Conservation (phyloP, 1,140 invertebrate species). For the Ericerus pela region DNA sequence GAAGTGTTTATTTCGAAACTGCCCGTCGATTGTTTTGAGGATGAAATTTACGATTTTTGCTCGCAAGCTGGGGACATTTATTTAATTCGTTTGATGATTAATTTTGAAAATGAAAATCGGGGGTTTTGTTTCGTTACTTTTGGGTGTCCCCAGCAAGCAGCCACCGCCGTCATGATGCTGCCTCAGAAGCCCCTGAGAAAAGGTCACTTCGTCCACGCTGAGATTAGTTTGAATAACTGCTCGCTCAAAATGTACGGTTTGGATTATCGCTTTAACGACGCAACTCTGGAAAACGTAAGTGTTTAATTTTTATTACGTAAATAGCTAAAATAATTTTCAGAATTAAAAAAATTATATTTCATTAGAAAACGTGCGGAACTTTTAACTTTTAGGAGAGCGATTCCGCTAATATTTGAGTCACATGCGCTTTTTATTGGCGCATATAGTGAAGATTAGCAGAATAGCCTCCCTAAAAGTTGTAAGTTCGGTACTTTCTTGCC, state of each 20-base stretch:
- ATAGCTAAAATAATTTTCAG: too few relatives aligned
- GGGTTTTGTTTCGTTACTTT: constrained; percentile 8
- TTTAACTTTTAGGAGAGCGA: too few relatives aligned
- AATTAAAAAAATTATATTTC: too few relatives aligned
- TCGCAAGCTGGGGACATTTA: constrained; percentile 31
- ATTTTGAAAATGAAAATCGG: constrained; percentile 6
- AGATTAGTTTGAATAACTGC: constrained; percentile 6
- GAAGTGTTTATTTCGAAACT: constrained; percentile 9
- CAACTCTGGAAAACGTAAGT: constrained; percentile 1
- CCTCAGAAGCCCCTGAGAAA: background rate
- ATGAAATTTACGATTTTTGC: constrained; percentile 14
- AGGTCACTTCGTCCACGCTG: background rate
- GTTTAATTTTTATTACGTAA: background rate
- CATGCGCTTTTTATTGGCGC: too few relatives aligned
- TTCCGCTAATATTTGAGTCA: background rate
- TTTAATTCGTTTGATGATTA: constrained; percentile 8
- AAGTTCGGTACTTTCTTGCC: too few relatives aligned
- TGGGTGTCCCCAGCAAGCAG: background rate
- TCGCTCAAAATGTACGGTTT: constrained; percentile 6
- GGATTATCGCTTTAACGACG: constrained; percentile 1
- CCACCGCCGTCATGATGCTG: background rate
- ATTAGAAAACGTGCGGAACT: background rate
- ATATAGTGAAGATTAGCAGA: too few relatives aligned
- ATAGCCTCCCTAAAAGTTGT: too few relatives aligned
- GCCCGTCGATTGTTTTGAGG: constrained; percentile 6